Percentiles rank a stretch among this genome's conserved stretches.
Evolutionary conservation across 2,113 vertebrate genomes (phyloP).

Genomic region (Phainopepla nitens): DNA sequence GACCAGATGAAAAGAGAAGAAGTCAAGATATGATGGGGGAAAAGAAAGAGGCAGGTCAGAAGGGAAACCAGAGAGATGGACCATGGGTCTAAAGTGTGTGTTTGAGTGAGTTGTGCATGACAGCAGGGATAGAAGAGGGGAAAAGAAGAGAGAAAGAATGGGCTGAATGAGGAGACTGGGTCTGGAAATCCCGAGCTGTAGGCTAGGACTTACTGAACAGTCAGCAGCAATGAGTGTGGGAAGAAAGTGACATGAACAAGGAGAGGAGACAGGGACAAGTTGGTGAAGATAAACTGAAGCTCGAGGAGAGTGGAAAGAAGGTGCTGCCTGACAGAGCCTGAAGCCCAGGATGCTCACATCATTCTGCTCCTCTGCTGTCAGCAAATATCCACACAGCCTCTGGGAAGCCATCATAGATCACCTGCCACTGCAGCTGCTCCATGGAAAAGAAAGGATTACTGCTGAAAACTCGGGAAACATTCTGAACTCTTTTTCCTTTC

Average conservation of each 20-base stretch:
- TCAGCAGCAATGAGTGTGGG: background rate
- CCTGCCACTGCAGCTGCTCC: background rate
- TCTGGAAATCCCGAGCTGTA: background rate
- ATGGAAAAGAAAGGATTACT: background rate
- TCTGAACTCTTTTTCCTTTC: background rate
- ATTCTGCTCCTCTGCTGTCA: background rate
- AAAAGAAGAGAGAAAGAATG: background rate
- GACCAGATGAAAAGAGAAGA: background rate
- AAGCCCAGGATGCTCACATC: background rate
- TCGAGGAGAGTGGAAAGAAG: background rate
- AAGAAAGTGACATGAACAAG: background rate
- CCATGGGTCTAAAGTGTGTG: rapidly evolving
- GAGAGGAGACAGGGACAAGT: background rate
- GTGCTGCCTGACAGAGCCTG: background rate
- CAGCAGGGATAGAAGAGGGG: background rate
- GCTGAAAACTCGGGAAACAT: background rate
- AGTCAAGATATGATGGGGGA: background rate
- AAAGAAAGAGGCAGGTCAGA: background rate
- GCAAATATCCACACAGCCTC: background rate
- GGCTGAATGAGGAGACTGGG: background rate
- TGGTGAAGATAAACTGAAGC: background rate
- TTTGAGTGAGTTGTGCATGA: background rate
- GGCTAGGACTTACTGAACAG: background rate
- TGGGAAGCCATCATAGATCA: background rate
- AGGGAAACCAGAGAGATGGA: background rate